Evolutionary conservation across 2,113 vertebrate genomes (phyloP).

Genomic region (Pangasianodon hypophthalmus): DNA sequence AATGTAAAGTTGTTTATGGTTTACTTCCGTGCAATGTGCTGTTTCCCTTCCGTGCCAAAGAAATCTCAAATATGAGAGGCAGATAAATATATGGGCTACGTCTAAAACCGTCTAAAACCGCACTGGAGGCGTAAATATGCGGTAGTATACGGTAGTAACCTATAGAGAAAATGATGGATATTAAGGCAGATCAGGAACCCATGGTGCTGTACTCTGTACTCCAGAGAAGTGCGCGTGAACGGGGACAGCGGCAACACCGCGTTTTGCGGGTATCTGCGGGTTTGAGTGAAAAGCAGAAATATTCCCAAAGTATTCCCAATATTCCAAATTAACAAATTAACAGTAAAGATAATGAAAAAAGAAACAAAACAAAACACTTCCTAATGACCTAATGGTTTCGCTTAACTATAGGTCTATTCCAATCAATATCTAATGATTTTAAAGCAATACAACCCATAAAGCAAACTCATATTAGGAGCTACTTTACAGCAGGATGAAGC

Average conservation of each 20-base stretch:
- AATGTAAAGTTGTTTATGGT: not conserved
- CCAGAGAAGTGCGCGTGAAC: not conserved
- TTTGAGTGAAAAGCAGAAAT: not conserved
- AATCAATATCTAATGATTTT: not conserved
- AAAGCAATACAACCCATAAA: not conserved
- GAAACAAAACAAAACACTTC: not conserved
- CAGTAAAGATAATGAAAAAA: not conserved
- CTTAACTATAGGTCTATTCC: not conserved
- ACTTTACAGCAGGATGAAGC: not conserved
- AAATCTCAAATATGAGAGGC: not conserved
- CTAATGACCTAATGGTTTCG: no score
- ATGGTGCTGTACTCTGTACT: not conserved
- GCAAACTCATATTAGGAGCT: not conserved
- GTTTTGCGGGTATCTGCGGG: not conserved
- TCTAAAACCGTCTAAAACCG: not conserved
- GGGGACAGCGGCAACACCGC: not conserved
- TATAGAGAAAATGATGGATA: not conserved
- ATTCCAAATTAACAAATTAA: not conserved
- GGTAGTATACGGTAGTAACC: not conserved
- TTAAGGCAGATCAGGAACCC: not conserved
- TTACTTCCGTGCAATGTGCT: not conserved
- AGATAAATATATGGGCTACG: not conserved
- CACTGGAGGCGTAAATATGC: not conserved
- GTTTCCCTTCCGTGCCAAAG: not conserved
- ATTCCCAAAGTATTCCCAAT: not conserved